Percentiles rank a stretch among this genome's conserved stretches.
Evolutionary conservation across 2,113 vertebrate species (phyloP).

Genomic region (Carassius auratus): DNA sequence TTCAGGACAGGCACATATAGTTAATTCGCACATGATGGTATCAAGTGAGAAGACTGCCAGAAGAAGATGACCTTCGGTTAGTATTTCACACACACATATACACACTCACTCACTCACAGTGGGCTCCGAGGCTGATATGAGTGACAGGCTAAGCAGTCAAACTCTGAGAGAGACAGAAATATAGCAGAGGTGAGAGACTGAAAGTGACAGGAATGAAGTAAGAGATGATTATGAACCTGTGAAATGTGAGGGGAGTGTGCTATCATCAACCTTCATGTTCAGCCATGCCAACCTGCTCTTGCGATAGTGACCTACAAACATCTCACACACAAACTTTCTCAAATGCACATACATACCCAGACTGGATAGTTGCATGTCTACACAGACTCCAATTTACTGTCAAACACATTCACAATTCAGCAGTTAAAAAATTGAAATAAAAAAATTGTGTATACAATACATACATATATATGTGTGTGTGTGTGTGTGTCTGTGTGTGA

Average conservation of each 20-base stretch:
- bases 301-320: constrained; percentile 20
- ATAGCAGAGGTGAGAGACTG: constrained; percentile 29
- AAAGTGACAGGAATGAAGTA: constrained; percentile 1
- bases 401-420: not conserved
- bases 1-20: not conserved
- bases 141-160: constrained; percentile 27
- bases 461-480: too few species aligned
- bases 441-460: too few species aligned
- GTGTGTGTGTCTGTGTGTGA: too few species aligned
- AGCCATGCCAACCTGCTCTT: not conserved
- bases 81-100: constrained; percentile 14
- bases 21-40: not conserved
- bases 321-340: not conserved
- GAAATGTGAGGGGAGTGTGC: constrained; percentile 39
- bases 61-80: constrained; percentile 24
- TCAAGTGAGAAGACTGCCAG: not conserved
- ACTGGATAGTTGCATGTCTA: not conserved
- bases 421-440: not conserved
- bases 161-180: constrained; percentile 10
- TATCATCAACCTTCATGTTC: constrained; percentile 29
- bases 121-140: constrained; percentile 24
- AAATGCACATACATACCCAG: not conserved
- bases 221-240: constrained; percentile 35
- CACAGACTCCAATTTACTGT: constrained; percentile 12
- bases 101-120: not conserved